Conservation (phyloP, 2,888 invertebrate genomes). For the Hermaeophaga mercurialis region DNA sequence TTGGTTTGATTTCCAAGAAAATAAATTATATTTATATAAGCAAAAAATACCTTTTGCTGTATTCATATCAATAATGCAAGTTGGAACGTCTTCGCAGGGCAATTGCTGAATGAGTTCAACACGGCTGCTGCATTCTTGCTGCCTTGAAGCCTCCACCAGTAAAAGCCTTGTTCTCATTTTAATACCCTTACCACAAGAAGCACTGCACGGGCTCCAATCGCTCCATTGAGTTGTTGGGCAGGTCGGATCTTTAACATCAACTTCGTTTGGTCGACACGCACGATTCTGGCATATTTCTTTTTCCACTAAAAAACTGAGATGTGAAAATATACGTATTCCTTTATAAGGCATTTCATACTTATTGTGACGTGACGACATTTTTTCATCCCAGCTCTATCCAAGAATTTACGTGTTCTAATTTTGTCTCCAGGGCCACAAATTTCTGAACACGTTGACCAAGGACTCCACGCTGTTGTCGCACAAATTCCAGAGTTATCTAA, state of each 20-base stretch:
- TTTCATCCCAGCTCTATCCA: slow-evolving; percentile 76
- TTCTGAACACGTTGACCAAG: slow-evolving; percentile 86
- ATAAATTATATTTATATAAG: neutral
- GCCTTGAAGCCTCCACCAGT: slow-evolving; percentile 68
- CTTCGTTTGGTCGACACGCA: slow-evolving; percentile 54
- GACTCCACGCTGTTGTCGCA: slow-evolving; percentile 72
- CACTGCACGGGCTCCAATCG: slow-evolving; percentile 91
- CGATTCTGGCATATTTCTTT: slow-evolving; percentile 81
- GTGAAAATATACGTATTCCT: too few relatives aligned
- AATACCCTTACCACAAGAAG: slow-evolving; percentile 84
- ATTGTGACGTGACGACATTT: slow-evolving; percentile 78
- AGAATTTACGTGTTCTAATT: slow-evolving; percentile 75
- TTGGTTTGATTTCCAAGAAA: too few relatives aligned
- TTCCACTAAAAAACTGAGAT: slow-evolving; percentile 73
- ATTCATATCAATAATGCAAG: slow-evolving; percentile 74
- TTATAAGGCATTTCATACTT: slow-evolving; percentile 58
- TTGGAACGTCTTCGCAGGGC: slow-evolving; percentile 68
- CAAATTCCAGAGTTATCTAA: slow-evolving; percentile 63
- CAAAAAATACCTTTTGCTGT: slow-evolving; percentile 72
- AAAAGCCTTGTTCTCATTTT: slow-evolving; percentile 73
- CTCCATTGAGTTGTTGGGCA: slow-evolving; percentile 89
- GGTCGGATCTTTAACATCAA: slow-evolving; percentile 64
- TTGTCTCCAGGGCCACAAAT: slow-evolving; percentile 81
- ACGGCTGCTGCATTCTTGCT: slow-evolving; percentile 68
- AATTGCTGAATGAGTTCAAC: slow-evolving; percentile 78